Base-by-base conservation (phyloP, 2,888 invertebrate species). In the Drosophila eohydei region DNA sequence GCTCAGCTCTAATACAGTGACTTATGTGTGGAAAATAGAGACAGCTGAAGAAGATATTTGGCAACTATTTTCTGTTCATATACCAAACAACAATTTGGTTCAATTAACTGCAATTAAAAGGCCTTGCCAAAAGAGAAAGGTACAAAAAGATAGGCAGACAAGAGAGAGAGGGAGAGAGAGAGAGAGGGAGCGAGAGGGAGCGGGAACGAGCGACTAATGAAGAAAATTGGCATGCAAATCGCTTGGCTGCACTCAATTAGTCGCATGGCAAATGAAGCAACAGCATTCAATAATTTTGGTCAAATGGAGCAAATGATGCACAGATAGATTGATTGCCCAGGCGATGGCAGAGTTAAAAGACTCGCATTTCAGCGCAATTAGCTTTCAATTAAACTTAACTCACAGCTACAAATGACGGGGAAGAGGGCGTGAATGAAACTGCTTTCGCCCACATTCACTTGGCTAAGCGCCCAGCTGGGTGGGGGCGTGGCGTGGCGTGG, bases 161-260 rank as follows among this genome's bases (percentile, higher is more conserved):
- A 62, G 11, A 44, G 9, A 26, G 30, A 48, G n/a, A 6, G 4
- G 0, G 36, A 12, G 36, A 36, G 3, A 14, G 14, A 46, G n/a
- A n/a, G 4, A 30, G 28, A 14, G 46, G n/a, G 21, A 48, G 12
- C 40, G 58, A 50, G 26, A 32, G 7, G 34, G 8, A 32, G 28
- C 16, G 2, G 28, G 34, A 34, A 21, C 36, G 36, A 48, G 16
- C 4, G 16, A 28, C n/a, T 58, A 38, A 65, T 30, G 61, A 38
- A 54, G 59, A 36, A 44, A 66, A 32, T 55, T 48, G 46, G 56
- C 60, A 66, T 36, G 46, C 58, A 52, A 48, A 43, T 58, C 67
- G 66, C 66, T 66, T 73, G 80, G 40, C 61, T 80, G 78, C 75
- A 74, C 78, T 80, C 78, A 88, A 89, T 86, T 88, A 78, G 80